phyloP scores from a whole-genome alignment of 2,797 vertebrate genomes.

The Pseudotriccus pelzelni region DNA sequence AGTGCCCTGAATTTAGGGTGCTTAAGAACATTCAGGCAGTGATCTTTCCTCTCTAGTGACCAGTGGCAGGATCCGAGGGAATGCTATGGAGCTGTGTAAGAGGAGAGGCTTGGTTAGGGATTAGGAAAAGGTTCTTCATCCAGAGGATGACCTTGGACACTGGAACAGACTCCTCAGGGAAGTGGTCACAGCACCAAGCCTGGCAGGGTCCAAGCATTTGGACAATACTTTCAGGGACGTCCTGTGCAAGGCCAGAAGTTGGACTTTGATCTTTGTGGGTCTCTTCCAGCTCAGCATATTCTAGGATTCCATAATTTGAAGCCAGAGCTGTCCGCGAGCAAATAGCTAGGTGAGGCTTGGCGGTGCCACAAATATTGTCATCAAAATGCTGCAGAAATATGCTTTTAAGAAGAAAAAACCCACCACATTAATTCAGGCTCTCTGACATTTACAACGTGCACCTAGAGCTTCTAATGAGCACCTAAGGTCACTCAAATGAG shows the following conservation, averaged over 20 bases:
- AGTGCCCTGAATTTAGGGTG: neutral
- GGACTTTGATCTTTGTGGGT: neutral
- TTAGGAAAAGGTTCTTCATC: neutral
- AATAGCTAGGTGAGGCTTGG: neutral
- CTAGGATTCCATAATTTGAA: neutral
- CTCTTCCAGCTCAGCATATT: neutral
- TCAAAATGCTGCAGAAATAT: slow-evolving; percentile 47
- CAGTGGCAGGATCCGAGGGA: neutral
- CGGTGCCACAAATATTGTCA: slow-evolving; percentile 40
- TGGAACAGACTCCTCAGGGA: neutral
- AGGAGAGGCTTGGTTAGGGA: neutral
- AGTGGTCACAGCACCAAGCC: neutral
- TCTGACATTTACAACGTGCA: slow-evolving; percentile 71
- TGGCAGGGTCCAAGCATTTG: neutral
- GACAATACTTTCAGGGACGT: neutral
- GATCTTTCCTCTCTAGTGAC: neutral
- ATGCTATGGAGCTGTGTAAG: neutral
- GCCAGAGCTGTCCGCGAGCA: neutral
- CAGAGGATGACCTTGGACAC: too few species aligned
- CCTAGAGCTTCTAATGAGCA: slow-evolving; percentile 72
- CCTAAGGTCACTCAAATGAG: slow-evolving; percentile 72
- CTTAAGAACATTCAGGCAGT: neutral
- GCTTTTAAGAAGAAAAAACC: slow-evolving; percentile 23
- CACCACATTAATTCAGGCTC: slow-evolving; percentile 44
- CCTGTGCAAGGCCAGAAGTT: neutral